These are phyloP conservation scores for Liparis tanakae DNA, from an alignment of 2,797 vertebrate genomes.

Conservation along the genomic window DNA sequence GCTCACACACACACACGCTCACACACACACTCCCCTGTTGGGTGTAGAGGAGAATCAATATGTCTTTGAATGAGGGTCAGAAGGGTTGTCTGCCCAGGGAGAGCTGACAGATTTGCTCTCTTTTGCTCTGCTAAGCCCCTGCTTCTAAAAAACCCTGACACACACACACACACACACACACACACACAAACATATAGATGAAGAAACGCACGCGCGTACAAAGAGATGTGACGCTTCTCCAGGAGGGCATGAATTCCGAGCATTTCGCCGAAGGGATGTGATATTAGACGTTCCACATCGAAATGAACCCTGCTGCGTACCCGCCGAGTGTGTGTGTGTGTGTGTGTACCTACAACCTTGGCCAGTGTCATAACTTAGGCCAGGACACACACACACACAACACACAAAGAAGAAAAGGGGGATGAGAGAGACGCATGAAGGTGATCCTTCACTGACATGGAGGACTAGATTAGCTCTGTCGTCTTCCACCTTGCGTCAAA, in stretches of 20 bases:
- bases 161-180: constrained; percentile 58
- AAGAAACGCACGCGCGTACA: constrained; percentile 39
- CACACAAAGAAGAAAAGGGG: background rate
- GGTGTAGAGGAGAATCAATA: constrained; percentile 88
- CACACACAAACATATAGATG: constrained; percentile 46
- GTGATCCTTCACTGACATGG: background rate
- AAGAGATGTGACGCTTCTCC: constrained; percentile 63
- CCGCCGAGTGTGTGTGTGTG: constrained; percentile 30
- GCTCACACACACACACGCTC: constrained; percentile 37
- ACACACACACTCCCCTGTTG: constrained; percentile 76
- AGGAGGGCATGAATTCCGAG: constrained; percentile 78
- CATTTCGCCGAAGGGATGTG: constrained; percentile 84
- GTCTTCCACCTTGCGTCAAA: constrained; percentile 65
- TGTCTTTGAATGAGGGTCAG: constrained; percentile 90
- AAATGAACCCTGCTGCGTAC: constrained; percentile 75
- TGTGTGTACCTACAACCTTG: constrained; percentile 40
- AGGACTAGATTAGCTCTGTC: constrained; percentile 46
- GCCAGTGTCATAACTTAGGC: constrained; percentile 51
- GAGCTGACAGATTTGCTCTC: constrained; percentile 90
- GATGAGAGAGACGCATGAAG: background rate
- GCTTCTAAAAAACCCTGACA: constrained; percentile 74
- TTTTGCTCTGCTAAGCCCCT: constrained; percentile 85
- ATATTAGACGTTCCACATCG: constrained; percentile 83
- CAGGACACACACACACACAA: constrained; percentile 45
- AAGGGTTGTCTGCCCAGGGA: constrained; percentile 87